phyloP scores from a whole-genome alignment of 2,113 vertebrate species.

The Microtus ochrogaster region DNA sequence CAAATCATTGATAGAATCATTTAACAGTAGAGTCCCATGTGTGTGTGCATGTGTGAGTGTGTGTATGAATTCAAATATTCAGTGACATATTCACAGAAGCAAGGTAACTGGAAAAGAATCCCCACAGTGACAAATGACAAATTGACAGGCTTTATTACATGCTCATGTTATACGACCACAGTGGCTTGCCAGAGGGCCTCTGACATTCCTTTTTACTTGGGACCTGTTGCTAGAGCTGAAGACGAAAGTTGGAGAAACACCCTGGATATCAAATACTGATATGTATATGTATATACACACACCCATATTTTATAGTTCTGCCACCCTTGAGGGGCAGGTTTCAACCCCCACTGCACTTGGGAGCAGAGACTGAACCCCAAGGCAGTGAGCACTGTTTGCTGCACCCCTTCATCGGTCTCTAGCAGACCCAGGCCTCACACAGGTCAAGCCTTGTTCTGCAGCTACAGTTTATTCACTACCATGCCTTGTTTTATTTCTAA shows the following conservation, averaged over 20 bases:
- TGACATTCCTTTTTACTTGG: not conserved
- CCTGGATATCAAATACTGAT: not conserved
- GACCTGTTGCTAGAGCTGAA: not conserved
- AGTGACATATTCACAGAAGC: not conserved
- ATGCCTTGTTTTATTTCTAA: not conserved
- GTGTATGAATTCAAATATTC: not conserved
- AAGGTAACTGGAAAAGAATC: not conserved
- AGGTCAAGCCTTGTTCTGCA: not conserved
- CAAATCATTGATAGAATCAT: not conserved
- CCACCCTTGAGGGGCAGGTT: rapidly evolving
- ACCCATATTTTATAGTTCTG: not conserved
- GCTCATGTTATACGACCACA: not conserved
- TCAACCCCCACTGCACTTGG: not conserved
- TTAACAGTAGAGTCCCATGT: not conserved
- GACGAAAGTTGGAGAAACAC: not conserved
- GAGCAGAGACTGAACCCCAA: not conserved
- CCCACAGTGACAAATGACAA: not conserved
- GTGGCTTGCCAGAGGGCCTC: too few relatives aligned
- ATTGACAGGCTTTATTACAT: not conserved
- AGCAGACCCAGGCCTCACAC: not conserved
- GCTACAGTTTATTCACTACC: not conserved
- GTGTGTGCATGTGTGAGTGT: too few relatives aligned
- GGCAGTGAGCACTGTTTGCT: not conserved
- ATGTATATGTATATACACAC: not conserved
- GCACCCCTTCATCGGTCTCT: not conserved